Conservation (phyloP, 2,113 vertebrate genomes). For the Ictalurus furcatus region DNA sequence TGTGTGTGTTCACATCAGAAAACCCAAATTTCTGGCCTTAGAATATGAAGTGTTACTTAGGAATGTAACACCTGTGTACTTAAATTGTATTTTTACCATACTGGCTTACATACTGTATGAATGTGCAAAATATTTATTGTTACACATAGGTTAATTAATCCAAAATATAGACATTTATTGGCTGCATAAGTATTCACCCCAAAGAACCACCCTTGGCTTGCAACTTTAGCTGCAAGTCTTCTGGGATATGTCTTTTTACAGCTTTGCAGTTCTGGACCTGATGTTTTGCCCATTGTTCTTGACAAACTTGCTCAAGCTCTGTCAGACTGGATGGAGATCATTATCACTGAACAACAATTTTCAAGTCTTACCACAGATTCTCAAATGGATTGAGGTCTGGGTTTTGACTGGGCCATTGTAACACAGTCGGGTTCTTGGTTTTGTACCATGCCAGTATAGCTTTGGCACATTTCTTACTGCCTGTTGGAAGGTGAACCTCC, state of each 20-base stretch:
- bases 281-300: background rate
- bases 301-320: background rate
- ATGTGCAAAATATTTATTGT: background rate
- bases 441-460: background rate
- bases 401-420: background rate
- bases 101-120: background rate
- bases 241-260: background rate
- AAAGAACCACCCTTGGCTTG: background rate
- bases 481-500: background rate
- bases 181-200: background rate
- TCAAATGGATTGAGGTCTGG: background rate
- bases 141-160: too few relatives aligned
- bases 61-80: too few relatives aligned
- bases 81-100: background rate
- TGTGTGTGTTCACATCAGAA: constrained; percentile 2
- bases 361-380: background rate
- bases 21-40: background rate
- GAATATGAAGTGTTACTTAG: constrained; percentile 52
- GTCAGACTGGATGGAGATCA: too few relatives aligned
- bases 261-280: background rate
- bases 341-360: background rate
- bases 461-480: background rate
- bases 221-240: background rate
- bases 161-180: background rate
- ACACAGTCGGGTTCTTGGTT: background rate